phyloP scores from a whole-genome alignment of 2,113 vertebrate species.

The Terrapene triunguis region DNA sequence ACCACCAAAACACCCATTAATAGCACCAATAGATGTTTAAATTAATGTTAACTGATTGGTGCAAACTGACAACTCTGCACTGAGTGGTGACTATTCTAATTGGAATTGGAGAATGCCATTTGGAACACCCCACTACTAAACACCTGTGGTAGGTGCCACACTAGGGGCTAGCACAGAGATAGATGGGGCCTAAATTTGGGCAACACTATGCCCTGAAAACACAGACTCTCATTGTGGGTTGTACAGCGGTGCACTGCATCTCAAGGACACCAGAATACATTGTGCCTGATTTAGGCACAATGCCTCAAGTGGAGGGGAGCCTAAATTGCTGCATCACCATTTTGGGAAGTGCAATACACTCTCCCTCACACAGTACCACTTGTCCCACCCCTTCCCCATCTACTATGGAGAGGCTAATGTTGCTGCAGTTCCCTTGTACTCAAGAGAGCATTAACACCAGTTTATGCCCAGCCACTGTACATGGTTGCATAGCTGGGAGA shows the following conservation, averaged over 20 bases:
- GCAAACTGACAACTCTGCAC: background rate
- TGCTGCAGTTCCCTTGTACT: background rate
- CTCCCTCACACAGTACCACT: background rate
- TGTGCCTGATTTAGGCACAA: no score
- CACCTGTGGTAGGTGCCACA: background rate
- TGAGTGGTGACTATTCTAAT: background rate
- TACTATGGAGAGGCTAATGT: background rate
- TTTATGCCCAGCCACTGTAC: background rate
- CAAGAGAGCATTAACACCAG: background rate
- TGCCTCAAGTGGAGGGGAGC: background rate
- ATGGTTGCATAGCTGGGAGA: no score
- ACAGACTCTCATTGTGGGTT: background rate
- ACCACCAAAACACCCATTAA: background rate
- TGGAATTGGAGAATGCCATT: background rate
- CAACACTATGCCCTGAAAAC: fast-evolving
- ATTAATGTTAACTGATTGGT: background rate
- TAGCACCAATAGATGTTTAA: background rate
- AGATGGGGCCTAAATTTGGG: background rate
- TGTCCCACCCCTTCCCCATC: background rate
- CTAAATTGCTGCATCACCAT: background rate
- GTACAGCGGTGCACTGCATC: no score
- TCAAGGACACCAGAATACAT: no score
- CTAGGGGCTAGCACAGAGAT: background rate
- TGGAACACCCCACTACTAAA: background rate
- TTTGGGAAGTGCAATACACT: background rate